A percentile compares a stretch with the other conserved stretches of the same genome.
Conservation (phyloP, 1,140 invertebrate genomes). For the Zaprionus vittiger region DNA sequence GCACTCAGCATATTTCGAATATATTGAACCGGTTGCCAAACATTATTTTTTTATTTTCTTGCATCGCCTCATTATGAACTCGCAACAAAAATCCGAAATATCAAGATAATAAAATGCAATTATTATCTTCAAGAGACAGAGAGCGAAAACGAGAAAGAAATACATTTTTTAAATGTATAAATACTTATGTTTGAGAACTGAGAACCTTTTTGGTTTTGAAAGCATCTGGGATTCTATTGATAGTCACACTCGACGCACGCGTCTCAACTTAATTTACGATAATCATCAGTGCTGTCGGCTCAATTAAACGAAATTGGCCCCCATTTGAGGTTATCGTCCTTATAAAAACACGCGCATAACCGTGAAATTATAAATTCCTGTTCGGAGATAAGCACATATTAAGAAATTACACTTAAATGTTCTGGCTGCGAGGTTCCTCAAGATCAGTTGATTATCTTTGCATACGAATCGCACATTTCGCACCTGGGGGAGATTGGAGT, state of each 20-base stretch:
- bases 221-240: not conserved
- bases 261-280: constrained; percentile 14
- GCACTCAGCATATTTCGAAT: not conserved
- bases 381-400: constrained; percentile 27
- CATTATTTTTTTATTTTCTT: not conserved
- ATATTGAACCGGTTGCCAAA: not conserved
- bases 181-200: not conserved
- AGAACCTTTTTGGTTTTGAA: not conserved
- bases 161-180: too few species aligned
- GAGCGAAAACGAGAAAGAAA: too few species aligned
- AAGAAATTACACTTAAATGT: constrained; percentile 32
- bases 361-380: constrained; percentile 44
- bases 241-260: constrained; percentile 11
- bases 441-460: not conserved
- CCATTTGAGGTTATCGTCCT: constrained; percentile 37
- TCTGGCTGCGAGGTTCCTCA: not conserved
- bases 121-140: not conserved
- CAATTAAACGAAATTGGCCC: constrained; percentile 26
- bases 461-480: not conserved
- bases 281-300: constrained; percentile 13
- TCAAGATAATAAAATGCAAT: not conserved
- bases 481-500: not conserved
- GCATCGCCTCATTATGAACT: not conserved
- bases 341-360: constrained; percentile 30
- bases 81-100: not conserved